Percentiles rank a stretch among this genome's conserved stretches.
Evolutionary conservation across 1,140 invertebrate species (phyloP).

Genomic region (Spodoptera frugiperda): DNA sequence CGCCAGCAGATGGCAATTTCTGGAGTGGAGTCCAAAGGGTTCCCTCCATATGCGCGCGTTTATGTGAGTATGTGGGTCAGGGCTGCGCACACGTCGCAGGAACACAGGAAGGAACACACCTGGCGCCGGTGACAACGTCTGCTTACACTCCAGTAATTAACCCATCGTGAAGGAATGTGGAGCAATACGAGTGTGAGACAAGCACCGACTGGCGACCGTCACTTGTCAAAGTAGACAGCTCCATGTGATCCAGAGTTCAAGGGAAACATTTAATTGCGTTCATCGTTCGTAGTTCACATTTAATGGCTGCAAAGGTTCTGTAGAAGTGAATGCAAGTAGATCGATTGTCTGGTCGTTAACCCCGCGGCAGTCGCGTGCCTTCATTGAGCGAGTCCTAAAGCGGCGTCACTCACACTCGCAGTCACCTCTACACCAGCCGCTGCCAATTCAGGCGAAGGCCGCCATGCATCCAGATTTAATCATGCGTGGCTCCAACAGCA

Average conservation of each 20-base stretch:
- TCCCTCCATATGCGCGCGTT: not conserved
- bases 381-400: not conserved
- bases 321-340: not conserved
- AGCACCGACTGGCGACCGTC: not conserved
- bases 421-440: not conserved
- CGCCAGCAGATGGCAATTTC: no score
- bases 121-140: not conserved
- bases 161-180: not conserved
- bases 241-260: no score
- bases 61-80: slow-evolving; percentile 15
- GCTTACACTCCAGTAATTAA: not conserved
- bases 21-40: no score
- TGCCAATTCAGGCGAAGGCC: slow-evolving; percentile 53
- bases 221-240: no score
- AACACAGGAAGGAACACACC: slow-evolving; percentile 3
- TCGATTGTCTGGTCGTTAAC: slow-evolving; percentile 13
- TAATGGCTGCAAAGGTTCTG: not conserved
- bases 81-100: slow-evolving; percentile 22
- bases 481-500: slow-evolving; percentile 32
- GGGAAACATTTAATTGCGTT: not conserved
- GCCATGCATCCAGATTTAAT: slow-evolving; percentile 49
- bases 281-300: not conserved
- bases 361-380: slow-evolving; percentile 18
- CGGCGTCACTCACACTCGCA: slow-evolving; percentile 12
- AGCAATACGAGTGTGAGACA: not conserved